These are phyloP conservation scores for Scaeva pyrastri DNA, from an alignment of 2,888 invertebrate genomes.

Conservation along the genomic window DNA sequence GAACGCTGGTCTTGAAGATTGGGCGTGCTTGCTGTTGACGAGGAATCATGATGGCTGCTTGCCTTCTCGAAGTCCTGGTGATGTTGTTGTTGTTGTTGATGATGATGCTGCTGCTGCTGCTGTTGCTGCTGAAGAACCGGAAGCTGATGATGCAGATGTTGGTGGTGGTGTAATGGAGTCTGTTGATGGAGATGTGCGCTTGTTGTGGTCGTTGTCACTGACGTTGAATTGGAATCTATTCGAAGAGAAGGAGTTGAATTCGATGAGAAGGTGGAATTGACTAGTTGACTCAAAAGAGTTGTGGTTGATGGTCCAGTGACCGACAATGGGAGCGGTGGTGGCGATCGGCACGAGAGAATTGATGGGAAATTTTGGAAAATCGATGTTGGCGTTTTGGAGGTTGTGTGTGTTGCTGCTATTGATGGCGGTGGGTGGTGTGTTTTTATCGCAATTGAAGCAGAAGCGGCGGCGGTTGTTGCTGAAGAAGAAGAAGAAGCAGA, in stretches of 20 bases:
- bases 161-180: slow-evolving; percentile 77
- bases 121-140: slow-evolving; percentile 78
- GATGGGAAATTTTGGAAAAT: slow-evolving; percentile 80
- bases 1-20: slow-evolving; percentile 81
- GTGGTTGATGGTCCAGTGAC: slow-evolving; percentile 84
- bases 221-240: slow-evolving; percentile 78
- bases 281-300: slow-evolving; percentile 84
- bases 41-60: slow-evolving; percentile 81
- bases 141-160: slow-evolving; percentile 77
- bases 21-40: slow-evolving; percentile 85
- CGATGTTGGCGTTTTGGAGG: slow-evolving; percentile 81
- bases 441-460: slow-evolving; percentile 43
- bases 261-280: slow-evolving; percentile 83
- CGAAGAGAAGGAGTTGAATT: slow-evolving; percentile 79
- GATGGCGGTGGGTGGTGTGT: slow-evolving; percentile 43
- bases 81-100: slow-evolving; percentile 71
- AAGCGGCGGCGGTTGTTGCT: slow-evolving; percentile 10
- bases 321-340: slow-evolving; percentile 76
- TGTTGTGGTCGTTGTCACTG: slow-evolving; percentile 45
- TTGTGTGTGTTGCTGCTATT: slow-evolving; percentile 78
- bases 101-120: slow-evolving; percentile 77
- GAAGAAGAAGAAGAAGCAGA: slow-evolving; percentile 43
- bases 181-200: slow-evolving; percentile 75
- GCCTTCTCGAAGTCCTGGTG: slow-evolving; percentile 80
- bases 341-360: slow-evolving; percentile 76